Evolutionary conservation across 2,888 invertebrate genomes (phyloP).

Genomic region (Acrocyrtus sp.): DNA sequence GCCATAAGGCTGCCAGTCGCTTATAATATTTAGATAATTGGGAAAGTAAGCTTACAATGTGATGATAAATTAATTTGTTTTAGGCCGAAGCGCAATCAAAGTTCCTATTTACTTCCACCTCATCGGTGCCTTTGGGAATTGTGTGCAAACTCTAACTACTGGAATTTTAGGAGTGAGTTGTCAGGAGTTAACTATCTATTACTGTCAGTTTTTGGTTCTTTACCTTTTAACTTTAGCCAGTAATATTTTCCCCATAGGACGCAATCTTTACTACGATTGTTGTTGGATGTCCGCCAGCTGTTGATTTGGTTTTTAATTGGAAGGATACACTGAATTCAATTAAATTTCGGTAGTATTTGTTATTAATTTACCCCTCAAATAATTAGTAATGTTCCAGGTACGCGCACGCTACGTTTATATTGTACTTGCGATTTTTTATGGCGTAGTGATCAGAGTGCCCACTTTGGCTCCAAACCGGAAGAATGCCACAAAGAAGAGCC

Average conservation of each 20-base stretch:
- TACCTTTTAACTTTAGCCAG: no score
- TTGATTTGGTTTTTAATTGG: conserved; percentile 49
- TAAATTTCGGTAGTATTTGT: conserved; percentile 20
- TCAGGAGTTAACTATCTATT: not conserved
- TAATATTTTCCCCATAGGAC: conserved; percentile 2
- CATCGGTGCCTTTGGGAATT: conserved; percentile 41
- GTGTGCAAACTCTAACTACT: conserved; percentile 16
- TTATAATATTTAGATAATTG: no score
- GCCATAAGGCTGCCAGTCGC: no score
- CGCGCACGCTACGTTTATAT: no score
- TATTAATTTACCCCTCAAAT: no score
- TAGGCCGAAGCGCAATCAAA: conserved; percentile 10
- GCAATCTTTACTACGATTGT: not conserved
- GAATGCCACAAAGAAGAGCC: conserved; percentile 5
- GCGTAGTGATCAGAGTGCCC: conserved; percentile 7
- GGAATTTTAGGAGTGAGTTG: conserved; percentile 26
- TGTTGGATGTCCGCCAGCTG: conserved; percentile 40
- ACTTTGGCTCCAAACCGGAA: not conserved
- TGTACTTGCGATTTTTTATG: no score
- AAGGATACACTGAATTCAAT: conserved; percentile 42
- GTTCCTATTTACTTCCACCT: conserved; percentile 14
- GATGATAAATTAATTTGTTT: no score
- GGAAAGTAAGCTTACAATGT: no score
- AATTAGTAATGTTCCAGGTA: no score
- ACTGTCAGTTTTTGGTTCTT: no score